Base-by-base conservation (phyloP, 1,140 invertebrate genomes). In the Varroa destructor region DNA sequence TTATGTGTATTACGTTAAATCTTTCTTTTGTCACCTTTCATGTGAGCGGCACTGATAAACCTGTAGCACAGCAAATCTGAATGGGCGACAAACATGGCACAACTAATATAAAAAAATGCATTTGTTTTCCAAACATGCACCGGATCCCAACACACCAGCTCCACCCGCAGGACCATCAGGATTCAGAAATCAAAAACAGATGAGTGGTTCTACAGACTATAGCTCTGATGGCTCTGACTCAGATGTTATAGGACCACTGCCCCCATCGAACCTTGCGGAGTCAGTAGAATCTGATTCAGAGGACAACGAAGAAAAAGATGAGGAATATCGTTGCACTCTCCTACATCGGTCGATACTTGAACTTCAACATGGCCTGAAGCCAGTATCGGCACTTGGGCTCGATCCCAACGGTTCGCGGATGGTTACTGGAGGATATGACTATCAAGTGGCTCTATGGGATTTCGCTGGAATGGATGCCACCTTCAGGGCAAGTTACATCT, bases 391-490 rank as follows among this genome's bases (percentile, higher is more conserved):
- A 0, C 78, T 98, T 2, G 86, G 88, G 10, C 85, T 91, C 0
- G 95, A 99, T 82, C 89, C 91, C 0, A 89, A 92, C 43, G 96
- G 95, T 25, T 89, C 91, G 25, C 82, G 95, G 43, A 80, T 98
- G 12, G 90, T 92, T 0, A 89, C 90, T n/a, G 94, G 95, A 8
- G 81, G 83, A 5, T 85, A 91, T 42, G 93, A 98, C 78, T 99
- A 97, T 81, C 91, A 97, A 75, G 88, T 99, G 0, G 88, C 88
- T 72, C 90, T 98, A 74, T 99, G 92, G 91, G 95, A 99, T 81
- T 99, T 98, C 84, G 89, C 91, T 72, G 94, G 94, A 6, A 97
- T 99, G 93, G 93, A 98, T 80, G 84, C 88, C 0, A 86, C 87
- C 0, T 84, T 96, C 81, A 67, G 36, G 61, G 61, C 40, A 37